A percentile compares a stretch with the other conserved stretches of the same genome.
Evolutionary conservation across 2,113 vertebrate genomes (phyloP).

Genomic region (Dipodomys ordii): DNA sequence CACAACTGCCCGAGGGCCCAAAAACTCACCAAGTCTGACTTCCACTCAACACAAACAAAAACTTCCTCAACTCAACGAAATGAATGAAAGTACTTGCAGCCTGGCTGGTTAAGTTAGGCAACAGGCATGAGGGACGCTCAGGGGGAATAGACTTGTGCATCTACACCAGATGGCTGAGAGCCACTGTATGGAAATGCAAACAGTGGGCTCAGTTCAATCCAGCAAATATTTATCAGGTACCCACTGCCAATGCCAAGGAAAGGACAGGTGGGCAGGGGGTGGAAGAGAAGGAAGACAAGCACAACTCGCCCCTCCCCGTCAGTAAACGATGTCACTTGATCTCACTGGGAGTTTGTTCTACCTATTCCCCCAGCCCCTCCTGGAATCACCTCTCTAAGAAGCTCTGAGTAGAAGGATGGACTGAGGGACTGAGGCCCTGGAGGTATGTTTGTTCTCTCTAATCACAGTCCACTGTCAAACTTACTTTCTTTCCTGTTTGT

Average conservation of each 20-base stretch:
- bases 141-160: neutral
- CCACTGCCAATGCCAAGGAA: neutral
- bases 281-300: neutral
- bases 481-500: neutral
- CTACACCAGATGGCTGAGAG: constrained; percentile 29
- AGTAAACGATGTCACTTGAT: neutral
- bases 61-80: constrained; percentile 54
- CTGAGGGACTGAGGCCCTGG: neutral
- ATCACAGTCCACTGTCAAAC: neutral
- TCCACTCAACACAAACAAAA: constrained; percentile 69
- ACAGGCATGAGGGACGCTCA: neutral
- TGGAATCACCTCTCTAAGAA: neutral
- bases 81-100: neutral
- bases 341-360: neutral
- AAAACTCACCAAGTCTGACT: constrained; percentile 38
- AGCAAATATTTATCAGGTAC: constrained; percentile 49
- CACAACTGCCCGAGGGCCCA: constrained; percentile 41
- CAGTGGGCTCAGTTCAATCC: neutral
- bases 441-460: neutral
- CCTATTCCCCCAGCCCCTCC: too few relatives aligned
- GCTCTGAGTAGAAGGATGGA: neutral
- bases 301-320: neutral
- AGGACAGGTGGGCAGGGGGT: neutral
- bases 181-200: constrained; percentile 26
- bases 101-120: neutral